phyloP scores from a whole-genome alignment of 2,113 vertebrate species.

The Phalacrocorax pelagicus region DNA sequence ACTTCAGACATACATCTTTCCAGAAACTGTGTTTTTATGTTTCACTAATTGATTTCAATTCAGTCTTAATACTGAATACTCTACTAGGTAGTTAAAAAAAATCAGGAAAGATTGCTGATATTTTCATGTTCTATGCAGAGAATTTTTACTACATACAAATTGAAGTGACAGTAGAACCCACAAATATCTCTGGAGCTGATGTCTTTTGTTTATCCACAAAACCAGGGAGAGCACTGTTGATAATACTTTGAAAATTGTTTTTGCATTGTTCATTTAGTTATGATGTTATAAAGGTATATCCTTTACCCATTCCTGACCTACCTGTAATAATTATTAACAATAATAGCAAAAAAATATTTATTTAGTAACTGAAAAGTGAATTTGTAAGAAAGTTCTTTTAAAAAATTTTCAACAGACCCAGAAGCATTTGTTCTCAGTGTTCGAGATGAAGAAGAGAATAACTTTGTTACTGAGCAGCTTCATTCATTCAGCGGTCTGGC shows the following conservation, averaged over 20 bases:
- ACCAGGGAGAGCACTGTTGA: not conserved
- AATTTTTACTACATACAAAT: not conserved
- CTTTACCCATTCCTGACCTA: not conserved
- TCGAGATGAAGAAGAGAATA: constrained; percentile 86
- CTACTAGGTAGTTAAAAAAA: not conserved
- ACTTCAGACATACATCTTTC: not conserved
- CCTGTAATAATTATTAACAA: not conserved
- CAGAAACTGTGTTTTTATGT: not conserved
- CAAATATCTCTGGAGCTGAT: not conserved
- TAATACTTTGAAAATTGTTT: not conserved
- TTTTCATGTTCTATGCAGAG: not conserved
- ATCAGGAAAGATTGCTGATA: not conserved
- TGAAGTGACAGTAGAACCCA: not conserved
- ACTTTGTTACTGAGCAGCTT: constrained; percentile 85
- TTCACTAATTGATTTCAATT: not conserved
- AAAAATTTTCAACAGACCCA: constrained; percentile 68
- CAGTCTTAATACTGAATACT: not conserved
- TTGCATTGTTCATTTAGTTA: not conserved
- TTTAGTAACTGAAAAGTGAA: not conserved
- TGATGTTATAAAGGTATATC: not conserved
- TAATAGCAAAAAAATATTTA: not conserved
- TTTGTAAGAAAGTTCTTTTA: not conserved
- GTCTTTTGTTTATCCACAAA: not conserved
- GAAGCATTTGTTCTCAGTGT: constrained; percentile 84
- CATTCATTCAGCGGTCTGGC: constrained; percentile 79